Conservation (phyloP, 92 coral and sea anemone species). For the Anthopleura xanthogrammica region DNA sequence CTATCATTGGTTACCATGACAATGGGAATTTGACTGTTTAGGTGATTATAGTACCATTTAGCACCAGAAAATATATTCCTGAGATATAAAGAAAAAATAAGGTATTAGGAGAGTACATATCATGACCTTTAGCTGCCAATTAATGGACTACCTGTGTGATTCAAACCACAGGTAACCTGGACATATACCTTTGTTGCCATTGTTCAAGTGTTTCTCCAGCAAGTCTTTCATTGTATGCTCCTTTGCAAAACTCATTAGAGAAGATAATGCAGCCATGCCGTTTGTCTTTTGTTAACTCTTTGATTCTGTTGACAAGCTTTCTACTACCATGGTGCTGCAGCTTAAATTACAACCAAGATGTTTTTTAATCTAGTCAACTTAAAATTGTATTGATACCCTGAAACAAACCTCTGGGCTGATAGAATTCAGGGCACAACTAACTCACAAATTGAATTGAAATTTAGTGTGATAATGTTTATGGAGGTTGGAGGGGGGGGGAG, state of each 20-base stretch:
- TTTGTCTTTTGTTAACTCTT: constrained; percentile 57
- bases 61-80: constrained; percentile 71
- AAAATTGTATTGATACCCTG: too few species aligned
- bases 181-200: constrained; percentile 76
- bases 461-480: too few species aligned
- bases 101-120: too few species aligned
- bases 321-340: constrained; percentile 71
- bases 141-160: background rate
- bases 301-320: constrained; percentile 56
- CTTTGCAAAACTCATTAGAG: constrained; percentile 85
- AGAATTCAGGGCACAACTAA: too few species aligned
- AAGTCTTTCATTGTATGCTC: constrained; percentile 61
- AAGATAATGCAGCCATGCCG: constrained; percentile 74
- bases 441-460: too few species aligned
- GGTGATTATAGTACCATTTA: constrained; percentile 70
- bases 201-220: constrained; percentile 68
- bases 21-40: constrained; percentile 55
- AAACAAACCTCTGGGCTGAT: too few species aligned
- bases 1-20: constrained; percentile 60
- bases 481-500: too few species aligned
- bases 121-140: background rate
- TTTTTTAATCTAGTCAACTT: too few species aligned
- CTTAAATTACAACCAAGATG: constrained; percentile 18
- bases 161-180: background rate
- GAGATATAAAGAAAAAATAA: background rate